A percentile compares a stretch with the other conserved stretches of the same genome.
These are phyloP conservation scores for Chanos chanos DNA, from an alignment of 2,797 vertebrate species.

Conservation along the genomic window DNA sequence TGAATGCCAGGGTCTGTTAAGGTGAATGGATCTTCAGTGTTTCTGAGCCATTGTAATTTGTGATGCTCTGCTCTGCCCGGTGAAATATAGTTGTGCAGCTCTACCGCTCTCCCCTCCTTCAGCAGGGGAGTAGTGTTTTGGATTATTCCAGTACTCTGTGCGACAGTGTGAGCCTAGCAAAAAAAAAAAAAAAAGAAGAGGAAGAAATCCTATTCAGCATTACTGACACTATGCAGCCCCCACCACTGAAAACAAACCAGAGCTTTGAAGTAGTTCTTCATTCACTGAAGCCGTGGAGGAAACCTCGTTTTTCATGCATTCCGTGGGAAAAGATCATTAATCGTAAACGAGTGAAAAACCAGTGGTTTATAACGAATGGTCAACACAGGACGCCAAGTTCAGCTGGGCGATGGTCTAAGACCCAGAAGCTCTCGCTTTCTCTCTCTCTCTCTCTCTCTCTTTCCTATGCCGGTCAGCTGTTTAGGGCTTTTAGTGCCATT, in stretches of 20 bases:
- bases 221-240: slow-evolving; percentile 58
- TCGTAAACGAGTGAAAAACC: slow-evolving; percentile 42
- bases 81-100: slow-evolving; percentile 10
- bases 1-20: slow-evolving; percentile 19
- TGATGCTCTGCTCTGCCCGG: slow-evolving; percentile 27
- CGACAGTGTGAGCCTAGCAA: slow-evolving; percentile 44
- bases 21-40: slow-evolving; percentile 16
- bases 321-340: slow-evolving; percentile 35
- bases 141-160: slow-evolving; percentile 50
- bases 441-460: background rate
- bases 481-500: slow-evolving; percentile 44
- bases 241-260: slow-evolving; percentile 64
- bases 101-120: slow-evolving; percentile 10
- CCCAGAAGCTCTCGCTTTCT: background rate
- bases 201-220: slow-evolving; percentile 46
- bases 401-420: background rate
- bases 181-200: no score
- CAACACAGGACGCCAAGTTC: slow-evolving; percentile 20
- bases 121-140: slow-evolving; percentile 26
- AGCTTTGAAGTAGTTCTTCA: slow-evolving; percentile 44
- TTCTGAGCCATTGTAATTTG: slow-evolving; percentile 22
- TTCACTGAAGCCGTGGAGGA: slow-evolving; percentile 36
- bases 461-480: slow-evolving; percentile 34
- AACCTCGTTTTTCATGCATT: slow-evolving; percentile 27
- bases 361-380: slow-evolving; percentile 46